phyloP scores from a whole-genome alignment of 2,797 vertebrate species.

The Protonibea diacanthus region DNA sequence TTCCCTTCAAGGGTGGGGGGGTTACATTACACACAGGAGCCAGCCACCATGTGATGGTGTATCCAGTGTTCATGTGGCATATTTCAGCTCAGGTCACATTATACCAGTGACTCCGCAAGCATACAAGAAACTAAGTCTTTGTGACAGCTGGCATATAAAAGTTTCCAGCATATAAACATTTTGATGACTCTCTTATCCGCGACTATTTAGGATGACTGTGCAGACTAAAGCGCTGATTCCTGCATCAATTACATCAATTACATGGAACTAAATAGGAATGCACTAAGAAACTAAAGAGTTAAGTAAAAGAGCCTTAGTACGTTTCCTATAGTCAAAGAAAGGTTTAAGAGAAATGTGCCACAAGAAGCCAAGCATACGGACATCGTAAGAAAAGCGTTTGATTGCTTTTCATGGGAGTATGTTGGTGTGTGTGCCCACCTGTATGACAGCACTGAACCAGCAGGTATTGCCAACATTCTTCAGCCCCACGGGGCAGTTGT shows the following conservation, averaged over 20 bases:
- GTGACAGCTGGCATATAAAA: not conserved
- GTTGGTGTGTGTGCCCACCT: slow-evolving; percentile 83
- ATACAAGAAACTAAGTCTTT: slow-evolving; percentile 35
- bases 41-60: slow-evolving; percentile 84
- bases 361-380: not conserved
- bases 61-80: slow-evolving; percentile 79
- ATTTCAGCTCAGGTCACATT: slow-evolving; percentile 75
- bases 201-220: not conserved
- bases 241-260: slow-evolving; percentile 6
- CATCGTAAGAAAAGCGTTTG: not conserved
- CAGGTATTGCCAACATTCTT: slow-evolving; percentile 99
- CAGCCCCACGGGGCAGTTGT: slow-evolving; percentile 94
- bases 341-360: not conserved
- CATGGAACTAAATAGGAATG: not conserved
- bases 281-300: not conserved
- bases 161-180: slow-evolving; percentile 13
- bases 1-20: slow-evolving; percentile 51
- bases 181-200: not conserved
- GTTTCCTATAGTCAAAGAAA: not conserved
- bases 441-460: slow-evolving; percentile 99
- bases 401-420: not conserved
- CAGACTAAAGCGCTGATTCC: not conserved
- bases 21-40: slow-evolving; percentile 74
- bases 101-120: slow-evolving; percentile 33
- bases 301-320: not conserved